These are phyloP conservation scores for Schizotus pectinicornis DNA, from an alignment of 2,888 invertebrate species.

Conservation along the genomic window DNA sequence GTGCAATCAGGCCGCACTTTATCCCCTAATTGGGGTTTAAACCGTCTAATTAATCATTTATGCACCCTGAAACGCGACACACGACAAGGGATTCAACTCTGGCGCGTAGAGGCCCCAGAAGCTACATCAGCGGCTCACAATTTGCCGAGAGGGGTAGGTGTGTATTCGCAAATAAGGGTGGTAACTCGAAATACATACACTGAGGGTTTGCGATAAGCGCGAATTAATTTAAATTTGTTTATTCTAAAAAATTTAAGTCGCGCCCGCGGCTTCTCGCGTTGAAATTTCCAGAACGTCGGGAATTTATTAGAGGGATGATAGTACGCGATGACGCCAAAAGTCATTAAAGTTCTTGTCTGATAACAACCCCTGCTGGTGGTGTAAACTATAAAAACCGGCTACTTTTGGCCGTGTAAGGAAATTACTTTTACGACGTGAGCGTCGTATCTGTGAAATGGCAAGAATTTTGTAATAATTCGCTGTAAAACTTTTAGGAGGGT, in stretches of 20 bases:
- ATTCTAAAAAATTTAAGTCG: conserved; percentile 7
- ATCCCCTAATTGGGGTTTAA: conserved; percentile 49
- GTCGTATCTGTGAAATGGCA: too few species aligned
- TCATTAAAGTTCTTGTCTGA: too few species aligned
- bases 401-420: too few species aligned
- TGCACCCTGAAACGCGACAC: conserved; percentile 40
- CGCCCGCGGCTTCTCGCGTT: too few species aligned
- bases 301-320: too few species aligned
- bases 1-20: conserved; percentile 46
- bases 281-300: too few species aligned
- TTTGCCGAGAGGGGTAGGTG: conserved; percentile 24
- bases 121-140: conserved; percentile 20
- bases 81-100: conserved; percentile 29
- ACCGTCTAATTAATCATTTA: conserved; percentile 51
- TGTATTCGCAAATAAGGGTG: conserved; percentile 40
- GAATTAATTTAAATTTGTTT: conserved; percentile 43
- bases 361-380: too few species aligned
- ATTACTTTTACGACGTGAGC: too few species aligned
- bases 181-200: conserved; percentile 41
- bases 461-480: too few species aligned
- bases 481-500: too few species aligned
- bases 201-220: conserved; percentile 42
- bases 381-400: too few species aligned
- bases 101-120: neutral
- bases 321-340: too few species aligned